A percentile compares a stretch with the other conserved stretches of the same genome.
phyloP scores from a whole-genome alignment of 2,113 vertebrate genomes.

The Bothrops jararaca region DNA sequence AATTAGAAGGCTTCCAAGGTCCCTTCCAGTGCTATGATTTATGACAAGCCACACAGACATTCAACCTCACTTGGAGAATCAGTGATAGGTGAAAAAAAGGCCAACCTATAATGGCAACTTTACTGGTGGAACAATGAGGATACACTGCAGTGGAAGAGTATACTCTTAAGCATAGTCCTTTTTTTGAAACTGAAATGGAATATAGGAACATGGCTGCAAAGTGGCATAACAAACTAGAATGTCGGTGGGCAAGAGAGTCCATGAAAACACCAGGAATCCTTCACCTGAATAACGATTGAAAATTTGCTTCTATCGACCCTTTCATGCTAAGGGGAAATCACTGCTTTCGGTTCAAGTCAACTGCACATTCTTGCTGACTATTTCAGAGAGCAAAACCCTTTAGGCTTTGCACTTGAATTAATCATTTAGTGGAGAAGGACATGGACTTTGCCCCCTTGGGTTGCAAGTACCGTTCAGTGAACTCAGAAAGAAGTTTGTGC shows the following conservation, averaged over 20 bases:
- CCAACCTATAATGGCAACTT: not conserved
- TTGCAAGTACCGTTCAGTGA: not conserved
- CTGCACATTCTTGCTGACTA: not conserved
- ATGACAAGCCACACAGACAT: not conserved
- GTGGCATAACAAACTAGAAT: not conserved
- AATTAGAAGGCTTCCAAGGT: not conserved
- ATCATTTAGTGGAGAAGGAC: constrained; percentile 37
- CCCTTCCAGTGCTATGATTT: not conserved
- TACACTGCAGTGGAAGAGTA: not conserved
- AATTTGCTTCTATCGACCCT: not conserved
- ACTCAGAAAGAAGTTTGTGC: constrained; percentile 24
- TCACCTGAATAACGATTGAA: not conserved
- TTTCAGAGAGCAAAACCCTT: constrained; percentile 33
- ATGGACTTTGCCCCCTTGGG: constrained; percentile 41
- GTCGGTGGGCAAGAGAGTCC: not conserved
- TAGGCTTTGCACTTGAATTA: constrained; percentile 35
- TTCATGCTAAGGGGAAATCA: not conserved
- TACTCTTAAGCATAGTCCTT: not conserved
- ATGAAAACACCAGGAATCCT: constrained; percentile 22
- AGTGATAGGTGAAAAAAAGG: not conserved
- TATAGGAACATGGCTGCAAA: not conserved
- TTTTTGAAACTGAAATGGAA: not conserved
- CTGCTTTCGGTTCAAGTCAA: not conserved
- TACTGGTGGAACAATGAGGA: not conserved
- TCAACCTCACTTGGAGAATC: not conserved